phyloP scores from a whole-genome alignment of 2,888 invertebrate species.

The Apotomis betuletana region DNA sequence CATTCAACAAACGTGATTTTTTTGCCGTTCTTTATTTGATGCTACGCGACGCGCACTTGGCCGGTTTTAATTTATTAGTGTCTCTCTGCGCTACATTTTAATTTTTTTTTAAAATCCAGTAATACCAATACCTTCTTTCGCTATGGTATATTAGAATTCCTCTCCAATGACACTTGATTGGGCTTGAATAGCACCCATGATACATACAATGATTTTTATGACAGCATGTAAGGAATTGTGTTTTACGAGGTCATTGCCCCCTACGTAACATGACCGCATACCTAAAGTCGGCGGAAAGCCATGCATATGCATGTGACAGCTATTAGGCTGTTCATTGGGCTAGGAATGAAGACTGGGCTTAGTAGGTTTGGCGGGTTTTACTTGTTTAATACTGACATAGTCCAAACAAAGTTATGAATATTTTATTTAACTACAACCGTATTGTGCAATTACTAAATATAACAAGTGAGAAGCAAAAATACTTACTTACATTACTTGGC shows the following conservation, averaged over 20 bases:
- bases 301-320: conserved; percentile 17
- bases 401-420: too few relatives aligned
- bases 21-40: too few relatives aligned
- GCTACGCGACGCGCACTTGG: too few relatives aligned
- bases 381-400: background rate
- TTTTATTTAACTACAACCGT: too few relatives aligned
- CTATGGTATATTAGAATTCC: background rate
- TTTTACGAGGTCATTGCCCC: conserved; percentile 2
- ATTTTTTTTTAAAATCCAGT: too few relatives aligned
- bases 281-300: background rate
- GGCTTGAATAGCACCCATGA: background rate
- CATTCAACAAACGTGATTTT: too few relatives aligned
- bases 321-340: conserved; percentile 5
- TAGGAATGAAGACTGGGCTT: background rate
- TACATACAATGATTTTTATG: background rate
- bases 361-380: conserved; percentile 2
- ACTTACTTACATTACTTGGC: too few relatives aligned
- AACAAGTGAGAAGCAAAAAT: too few relatives aligned
- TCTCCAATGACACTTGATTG: background rate
- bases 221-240: background rate
- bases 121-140: too few relatives aligned
- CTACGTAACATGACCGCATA: conserved; percentile 13
- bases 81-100: too few relatives aligned
- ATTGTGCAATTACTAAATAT: too few relatives aligned
- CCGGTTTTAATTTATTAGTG: too few relatives aligned